Conservation (phyloP, 2,113 vertebrate species). For the Melanocharis versteri region DNA sequence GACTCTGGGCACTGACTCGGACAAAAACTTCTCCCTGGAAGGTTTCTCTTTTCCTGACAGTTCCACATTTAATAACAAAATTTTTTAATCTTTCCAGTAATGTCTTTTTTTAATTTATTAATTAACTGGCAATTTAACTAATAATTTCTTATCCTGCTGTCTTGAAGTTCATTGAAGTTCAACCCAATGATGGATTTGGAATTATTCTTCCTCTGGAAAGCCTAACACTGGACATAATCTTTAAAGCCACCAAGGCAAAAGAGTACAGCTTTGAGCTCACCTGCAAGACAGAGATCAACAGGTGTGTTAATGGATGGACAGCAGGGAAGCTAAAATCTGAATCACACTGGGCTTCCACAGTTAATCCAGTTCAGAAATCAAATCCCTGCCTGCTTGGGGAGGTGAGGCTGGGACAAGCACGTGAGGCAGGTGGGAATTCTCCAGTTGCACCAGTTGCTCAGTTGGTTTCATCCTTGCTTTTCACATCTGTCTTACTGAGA, state of each 20-base stretch:
- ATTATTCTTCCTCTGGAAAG: conserved; percentile 85
- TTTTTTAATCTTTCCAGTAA: background rate
- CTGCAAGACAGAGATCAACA: conserved; percentile 86
- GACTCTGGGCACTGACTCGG: background rate
- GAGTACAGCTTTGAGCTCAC: conserved; percentile 83
- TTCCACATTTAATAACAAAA: background rate
- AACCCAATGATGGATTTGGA: conserved; percentile 88
- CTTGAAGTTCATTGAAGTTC: conserved; percentile 84
- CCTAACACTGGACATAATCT: conserved; percentile 81
- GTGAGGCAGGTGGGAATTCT: background rate
- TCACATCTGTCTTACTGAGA: background rate
- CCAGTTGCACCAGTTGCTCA: background rate
- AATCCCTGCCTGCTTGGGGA: background rate
- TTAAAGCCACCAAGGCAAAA: conserved; percentile 79
- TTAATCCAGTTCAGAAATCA: background rate
- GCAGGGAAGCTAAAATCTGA: background rate
- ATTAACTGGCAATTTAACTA: background rate
- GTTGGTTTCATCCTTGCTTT: background rate
- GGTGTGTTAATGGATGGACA: conserved; percentile 65
- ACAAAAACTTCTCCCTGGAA: background rate
- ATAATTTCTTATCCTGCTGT: background rate
- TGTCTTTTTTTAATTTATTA: background rate
- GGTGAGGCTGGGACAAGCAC: background rate
- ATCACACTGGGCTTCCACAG: background rate
- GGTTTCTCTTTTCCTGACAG: background rate